These are phyloP conservation scores for Melanotaenia nigrans DNA, from an alignment of 2,797 vertebrate genomes.

Conservation along the genomic window DNA sequence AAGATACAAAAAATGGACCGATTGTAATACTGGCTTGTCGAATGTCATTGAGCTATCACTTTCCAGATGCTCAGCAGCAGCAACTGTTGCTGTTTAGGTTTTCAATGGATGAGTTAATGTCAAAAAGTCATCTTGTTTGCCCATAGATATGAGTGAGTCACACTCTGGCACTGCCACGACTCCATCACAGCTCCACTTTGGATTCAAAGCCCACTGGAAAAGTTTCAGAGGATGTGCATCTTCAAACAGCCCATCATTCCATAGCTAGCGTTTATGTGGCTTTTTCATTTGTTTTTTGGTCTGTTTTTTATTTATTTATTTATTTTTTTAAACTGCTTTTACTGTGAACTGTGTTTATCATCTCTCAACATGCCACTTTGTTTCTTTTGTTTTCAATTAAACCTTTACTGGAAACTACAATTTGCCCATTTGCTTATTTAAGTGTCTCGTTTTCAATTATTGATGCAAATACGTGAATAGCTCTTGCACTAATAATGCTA, in stretches of 20 bases:
- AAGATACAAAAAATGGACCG: constrained; percentile 6
- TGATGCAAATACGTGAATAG: constrained; percentile 5
- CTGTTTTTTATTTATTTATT: constrained; percentile 13
- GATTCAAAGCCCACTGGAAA: constrained; percentile 46
- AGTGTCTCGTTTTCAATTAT: neutral
- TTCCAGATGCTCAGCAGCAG: constrained; percentile 9
- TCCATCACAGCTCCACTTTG: constrained; percentile 45
- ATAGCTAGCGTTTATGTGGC: constrained; percentile 39
- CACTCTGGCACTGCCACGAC: constrained; percentile 17
- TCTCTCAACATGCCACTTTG: constrained; percentile 8
- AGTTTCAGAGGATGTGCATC: constrained; percentile 49
- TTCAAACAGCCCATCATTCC: constrained; percentile 50
- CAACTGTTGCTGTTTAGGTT: constrained; percentile 22
- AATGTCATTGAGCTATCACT: constrained; percentile 10
- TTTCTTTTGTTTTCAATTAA: constrained; percentile 5
- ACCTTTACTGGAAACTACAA: constrained; percentile 3
- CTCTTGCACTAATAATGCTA: neutral
- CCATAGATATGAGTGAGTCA: constrained; percentile 37
- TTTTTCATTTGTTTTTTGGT: constrained; percentile 51
- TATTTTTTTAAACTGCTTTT: constrained; percentile 15
- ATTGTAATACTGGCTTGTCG: neutral
- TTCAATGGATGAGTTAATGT: constrained; percentile 36
- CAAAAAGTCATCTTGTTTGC: constrained; percentile 27
- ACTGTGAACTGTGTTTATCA: constrained; percentile 6
- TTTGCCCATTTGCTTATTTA: neutral